phyloP scores from a whole-genome alignment of 2,113 vertebrate genomes.

The Coptodon bakossiorum region DNA sequence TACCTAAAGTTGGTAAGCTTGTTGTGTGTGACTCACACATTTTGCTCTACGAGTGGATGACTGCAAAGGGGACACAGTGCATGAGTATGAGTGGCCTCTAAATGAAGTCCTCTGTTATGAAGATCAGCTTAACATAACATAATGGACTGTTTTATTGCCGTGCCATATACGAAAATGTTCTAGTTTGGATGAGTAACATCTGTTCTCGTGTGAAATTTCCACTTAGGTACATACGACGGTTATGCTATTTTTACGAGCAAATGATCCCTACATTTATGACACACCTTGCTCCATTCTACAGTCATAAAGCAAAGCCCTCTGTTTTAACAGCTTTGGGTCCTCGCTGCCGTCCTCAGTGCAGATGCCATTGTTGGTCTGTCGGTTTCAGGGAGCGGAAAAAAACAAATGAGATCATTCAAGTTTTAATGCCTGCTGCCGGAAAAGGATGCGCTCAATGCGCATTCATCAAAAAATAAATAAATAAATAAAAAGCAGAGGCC shows the following conservation, averaged over 20 bases:
- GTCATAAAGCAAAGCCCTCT: neutral
- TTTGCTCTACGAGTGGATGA: neutral
- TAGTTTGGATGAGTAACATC: neutral
- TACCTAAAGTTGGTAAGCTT: neutral
- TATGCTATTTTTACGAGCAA: neutral
- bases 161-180: neutral
- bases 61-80: neutral
- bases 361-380: neutral
- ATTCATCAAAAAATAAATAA: slow-evolving; percentile 18
- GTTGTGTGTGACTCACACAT: neutral
- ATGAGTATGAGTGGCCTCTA: neutral
- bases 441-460: slow-evolving; percentile 22
- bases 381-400: neutral
- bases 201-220: neutral
- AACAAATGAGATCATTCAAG: neutral
- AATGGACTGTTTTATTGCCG: neutral
- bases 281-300: neutral
- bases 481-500: slow-evolving; percentile 1
- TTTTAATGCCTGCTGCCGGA: slow-evolving; percentile 36
- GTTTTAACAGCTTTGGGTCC: neutral
- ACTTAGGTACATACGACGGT: neutral
- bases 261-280: neutral
- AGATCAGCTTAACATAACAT: neutral
- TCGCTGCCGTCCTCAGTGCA: neutral
- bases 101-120: neutral